phyloP scores from a whole-genome alignment of 2,797 vertebrate species.

The Myotis pilosus region DNA sequence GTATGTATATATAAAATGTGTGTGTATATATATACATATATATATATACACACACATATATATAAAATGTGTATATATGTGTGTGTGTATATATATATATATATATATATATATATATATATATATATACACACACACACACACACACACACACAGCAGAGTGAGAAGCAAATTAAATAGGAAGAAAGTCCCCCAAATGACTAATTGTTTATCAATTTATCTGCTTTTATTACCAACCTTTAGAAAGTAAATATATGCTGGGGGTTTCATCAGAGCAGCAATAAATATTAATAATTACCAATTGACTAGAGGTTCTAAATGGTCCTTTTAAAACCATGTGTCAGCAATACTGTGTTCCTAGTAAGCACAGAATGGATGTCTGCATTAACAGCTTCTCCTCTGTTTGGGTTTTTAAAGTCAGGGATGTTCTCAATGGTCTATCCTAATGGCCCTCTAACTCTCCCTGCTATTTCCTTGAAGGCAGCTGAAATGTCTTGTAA shows the following conservation, averaged over 20 bases:
- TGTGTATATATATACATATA: too few relatives aligned
- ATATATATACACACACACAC: background rate
- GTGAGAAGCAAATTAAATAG: slow-evolving; percentile 53
- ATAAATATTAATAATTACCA: slow-evolving; percentile 85
- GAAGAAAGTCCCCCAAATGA: slow-evolving; percentile 13
- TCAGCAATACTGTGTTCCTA: slow-evolving; percentile 67
- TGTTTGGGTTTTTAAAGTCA: slow-evolving; percentile 65
- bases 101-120: background rate
- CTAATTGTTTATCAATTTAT: slow-evolving; percentile 76
- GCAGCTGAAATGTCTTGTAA: slow-evolving; percentile 71
- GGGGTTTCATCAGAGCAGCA: slow-evolving; percentile 72
- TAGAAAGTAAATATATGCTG: slow-evolving; percentile 75
- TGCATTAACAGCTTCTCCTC: slow-evolving; percentile 57
- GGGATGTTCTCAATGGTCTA: slow-evolving; percentile 71
- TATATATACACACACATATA: background rate
- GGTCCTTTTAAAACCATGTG: slow-evolving; percentile 80
- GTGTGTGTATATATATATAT: too few relatives aligned
- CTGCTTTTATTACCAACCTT: slow-evolving; percentile 73
- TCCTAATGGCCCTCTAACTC: slow-evolving; percentile 69
- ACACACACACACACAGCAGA: slow-evolving; percentile 25
- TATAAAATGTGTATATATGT: too few relatives aligned
- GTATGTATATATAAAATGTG: background rate
- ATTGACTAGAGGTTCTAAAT: slow-evolving; percentile 78
- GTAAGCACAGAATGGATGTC: slow-evolving; percentile 57
- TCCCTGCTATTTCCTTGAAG: slow-evolving; percentile 69